Evolutionary conservation across 2,797 vertebrate species (phyloP), one percentile per base, ranked within the genome.

Genomic region (Lithobates sylvaticus): DNA sequence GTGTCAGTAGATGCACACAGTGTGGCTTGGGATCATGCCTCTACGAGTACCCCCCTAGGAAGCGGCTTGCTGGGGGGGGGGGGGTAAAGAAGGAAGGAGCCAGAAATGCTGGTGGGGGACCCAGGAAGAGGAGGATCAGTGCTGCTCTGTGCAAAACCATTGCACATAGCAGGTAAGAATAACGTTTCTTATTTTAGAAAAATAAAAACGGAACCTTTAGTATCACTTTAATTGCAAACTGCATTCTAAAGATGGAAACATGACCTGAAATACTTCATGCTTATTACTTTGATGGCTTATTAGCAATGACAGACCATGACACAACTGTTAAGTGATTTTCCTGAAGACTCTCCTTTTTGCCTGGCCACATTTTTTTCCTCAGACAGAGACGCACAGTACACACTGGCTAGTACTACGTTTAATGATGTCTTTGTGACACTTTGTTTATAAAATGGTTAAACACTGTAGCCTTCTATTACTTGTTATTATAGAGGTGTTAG

Each of bases 221-320:
- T 36, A 36, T 36, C 34, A n/a, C 21, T 61, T 65, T 29, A 29
- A 27, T 67, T 29, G 10, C 65, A 67, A 29, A 67, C n/a, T 15
- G 10, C 13, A 12, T 67, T 67, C 10, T 26, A 29, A 67, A 67
- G 27, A 67, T 29, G n/a, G 5, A n/a, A 29, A 67, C 26, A 5
- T 27, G 65, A 67, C 65, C 65, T 67, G 26, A 67, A 12, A 29
- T 29, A 27, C 65, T 67, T 72, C n/a, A 27, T 26, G 26, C 65
- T 67, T 29, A 67, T 67, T 67, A 29, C 65, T 26, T 29, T 29
- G 65, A 67, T 67, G 26, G 65, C 26, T 67, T 67, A 29, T 29
- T 67, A 67, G 26, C 27, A 67, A 67, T 67, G n/a, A 67, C 65
- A 67, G 21, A 61, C 54, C 54, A 61, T 61, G 54, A 61, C 54